Evolutionary conservation across 1,140 invertebrate genomes (phyloP).

Genomic region (Drosophila sp.): DNA sequence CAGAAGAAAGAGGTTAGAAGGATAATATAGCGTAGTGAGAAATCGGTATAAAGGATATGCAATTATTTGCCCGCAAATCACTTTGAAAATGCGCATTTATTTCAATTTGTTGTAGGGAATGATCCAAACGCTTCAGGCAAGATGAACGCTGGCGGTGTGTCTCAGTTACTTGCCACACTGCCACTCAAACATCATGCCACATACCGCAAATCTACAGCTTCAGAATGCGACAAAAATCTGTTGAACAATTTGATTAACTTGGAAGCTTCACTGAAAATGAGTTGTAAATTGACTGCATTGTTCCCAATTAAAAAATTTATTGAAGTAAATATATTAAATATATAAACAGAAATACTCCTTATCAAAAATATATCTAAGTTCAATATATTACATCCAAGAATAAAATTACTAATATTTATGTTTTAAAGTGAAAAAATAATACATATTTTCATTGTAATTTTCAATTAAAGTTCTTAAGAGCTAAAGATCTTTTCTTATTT

Average conservation of each 20-base stretch:
- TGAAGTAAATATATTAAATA: too few relatives aligned
- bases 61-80: slow-evolving; percentile 70
- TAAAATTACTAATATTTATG: too few relatives aligned
- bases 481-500: too few relatives aligned
- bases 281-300: not conserved
- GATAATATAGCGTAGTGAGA: not conserved
- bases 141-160: not conserved
- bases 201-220: slow-evolving; percentile 65
- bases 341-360: too few relatives aligned
- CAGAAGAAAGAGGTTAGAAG: not conserved
- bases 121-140: slow-evolving; percentile 18
- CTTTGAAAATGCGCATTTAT: slow-evolving; percentile 74
- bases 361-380: too few relatives aligned
- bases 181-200: slow-evolving; percentile 18
- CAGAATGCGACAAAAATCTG: slow-evolving; percentile 52
- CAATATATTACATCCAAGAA: too few relatives aligned
- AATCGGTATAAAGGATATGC: not conserved
- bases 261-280: not conserved
- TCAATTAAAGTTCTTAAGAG: too few relatives aligned
- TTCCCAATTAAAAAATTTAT: too few relatives aligned
- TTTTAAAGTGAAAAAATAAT: too few relatives aligned
- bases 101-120: slow-evolving; percentile 56
- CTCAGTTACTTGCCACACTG: slow-evolving; percentile 26
- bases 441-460: too few relatives aligned
- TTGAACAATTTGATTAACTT: slow-evolving; percentile 62